Percentiles rank a stretch among this genome's conserved stretches.
Evolutionary conservation across 2,888 invertebrate species (phyloP).

Genomic region (Meiosimyza decipiens): DNA sequence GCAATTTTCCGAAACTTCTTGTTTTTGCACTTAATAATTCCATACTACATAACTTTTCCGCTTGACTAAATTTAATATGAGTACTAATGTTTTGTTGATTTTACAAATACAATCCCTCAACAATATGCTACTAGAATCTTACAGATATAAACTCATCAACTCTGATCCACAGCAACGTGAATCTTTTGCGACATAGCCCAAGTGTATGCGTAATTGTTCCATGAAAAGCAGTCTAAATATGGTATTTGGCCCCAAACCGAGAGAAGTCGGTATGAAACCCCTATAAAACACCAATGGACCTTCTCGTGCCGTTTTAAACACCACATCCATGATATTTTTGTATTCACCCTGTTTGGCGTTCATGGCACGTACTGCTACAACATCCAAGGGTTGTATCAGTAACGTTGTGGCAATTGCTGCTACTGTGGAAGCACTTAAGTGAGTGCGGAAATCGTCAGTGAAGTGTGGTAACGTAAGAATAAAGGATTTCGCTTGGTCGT

Average conservation of each 20-base stretch:
- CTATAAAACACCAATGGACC: slow-evolving; percentile 94
- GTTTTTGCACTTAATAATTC: no score
- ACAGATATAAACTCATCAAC: no score
- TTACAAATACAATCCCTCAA: no score
- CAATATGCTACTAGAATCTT: no score
- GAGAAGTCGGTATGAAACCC: slow-evolving; percentile 94
- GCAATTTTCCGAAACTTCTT: no score
- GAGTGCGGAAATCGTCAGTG: slow-evolving; percentile 83
- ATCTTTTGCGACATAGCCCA: slow-evolving; percentile 68
- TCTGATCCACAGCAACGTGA: no score
- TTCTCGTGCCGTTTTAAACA: slow-evolving; percentile 85
- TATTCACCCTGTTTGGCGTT: slow-evolving; percentile 93
- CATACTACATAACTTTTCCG: no score
- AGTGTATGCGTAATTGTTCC: slow-evolving; percentile 88
- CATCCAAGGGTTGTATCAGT: slow-evolving; percentile 95
- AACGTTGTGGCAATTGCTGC: slow-evolving; percentile 72
- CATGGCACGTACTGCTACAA: slow-evolving; percentile 97
- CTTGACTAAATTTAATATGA: no score
- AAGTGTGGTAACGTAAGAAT: slow-evolving; percentile 66
- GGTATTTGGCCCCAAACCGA: slow-evolving; percentile 95
- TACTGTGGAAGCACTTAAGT: slow-evolving; percentile 85
- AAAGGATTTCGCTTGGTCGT: no score
- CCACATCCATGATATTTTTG: slow-evolving; percentile 75
- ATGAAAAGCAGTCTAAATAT: slow-evolving; percentile 93
- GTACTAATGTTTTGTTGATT: no score